Base-by-base conservation (phyloP, 2,888 invertebrate species). In the Andricus curvator region DNA sequence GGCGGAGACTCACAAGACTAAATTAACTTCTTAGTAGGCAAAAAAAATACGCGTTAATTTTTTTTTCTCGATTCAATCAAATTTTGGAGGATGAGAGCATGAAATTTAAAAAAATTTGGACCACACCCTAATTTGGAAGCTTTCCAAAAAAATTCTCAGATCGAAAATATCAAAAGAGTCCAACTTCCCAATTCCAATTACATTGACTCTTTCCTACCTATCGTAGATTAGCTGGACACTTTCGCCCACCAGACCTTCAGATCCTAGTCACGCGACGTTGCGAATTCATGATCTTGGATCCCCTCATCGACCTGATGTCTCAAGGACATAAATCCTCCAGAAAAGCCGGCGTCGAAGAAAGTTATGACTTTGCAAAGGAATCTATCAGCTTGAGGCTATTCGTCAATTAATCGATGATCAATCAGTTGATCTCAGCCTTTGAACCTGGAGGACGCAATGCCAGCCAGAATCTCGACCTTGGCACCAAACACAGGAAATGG, bases 391-490 rank as follows among this genome's bases (percentile, higher is more conserved):
- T 37, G 37, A 37, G 37, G 37, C 37, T 8, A 6, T 37, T 37
- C 8, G 37, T 8, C 37, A 37, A 37, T 6, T 37, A 37, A 37
- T 37, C 37, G 37, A 37, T 37, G 37, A 8, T 78, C 48, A 68
- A 82, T 80, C 62, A 77, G 65, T 25, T 13, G 62, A 62, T 25
- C 13, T 44, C 4, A 13, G 15, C 15, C 62, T 48, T 64, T 33
- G n/a, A 77, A 33, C 33, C 56, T 66, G 64, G 68, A 67, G 67
- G 65, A 48, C 60, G 77, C 77, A 51, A 91, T 91, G 92, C 91
- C 91, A n/a, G 88, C 90, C 51, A 91, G 91, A 80, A 89, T 91
- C 78, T 90, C 91, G 78, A 83, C 89, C 82, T 84, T 91, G 81
- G 87, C 88, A 76, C 87, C 90, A 51, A 84, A 86, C 48, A 85